Conservation (phyloP, 2,113 vertebrate genomes). For the Psephotus haematonotus region DNA sequence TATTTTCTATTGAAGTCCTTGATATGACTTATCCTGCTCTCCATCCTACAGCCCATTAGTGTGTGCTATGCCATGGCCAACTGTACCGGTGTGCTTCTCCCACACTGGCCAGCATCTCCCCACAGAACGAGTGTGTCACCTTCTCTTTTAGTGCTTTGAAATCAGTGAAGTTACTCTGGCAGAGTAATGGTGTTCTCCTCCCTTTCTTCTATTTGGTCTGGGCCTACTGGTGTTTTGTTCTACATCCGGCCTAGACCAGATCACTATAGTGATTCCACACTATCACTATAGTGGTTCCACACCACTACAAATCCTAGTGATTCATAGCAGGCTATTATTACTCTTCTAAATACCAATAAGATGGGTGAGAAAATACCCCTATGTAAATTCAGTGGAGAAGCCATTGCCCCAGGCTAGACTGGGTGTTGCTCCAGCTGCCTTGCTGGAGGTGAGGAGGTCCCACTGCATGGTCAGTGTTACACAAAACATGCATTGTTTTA, state of each 20-base stretch:
- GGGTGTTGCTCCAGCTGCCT: background rate
- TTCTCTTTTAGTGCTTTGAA: background rate
- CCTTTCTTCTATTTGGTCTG: background rate
- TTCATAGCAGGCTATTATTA: background rate
- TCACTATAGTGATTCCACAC: too few species aligned
- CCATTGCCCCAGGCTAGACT: background rate
- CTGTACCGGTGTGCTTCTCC: background rate
- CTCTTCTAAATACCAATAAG: background rate
- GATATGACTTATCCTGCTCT: accelerated
- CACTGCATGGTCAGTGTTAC: accelerated
- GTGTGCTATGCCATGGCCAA: background rate
- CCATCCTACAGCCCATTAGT: background rate
- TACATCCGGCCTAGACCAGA: background rate
- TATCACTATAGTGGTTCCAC: background rate
- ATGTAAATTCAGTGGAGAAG: background rate
- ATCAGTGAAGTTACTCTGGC: background rate
- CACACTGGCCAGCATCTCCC: background rate
- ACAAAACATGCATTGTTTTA: background rate
- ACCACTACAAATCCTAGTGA: background rate
- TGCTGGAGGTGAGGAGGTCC: background rate
- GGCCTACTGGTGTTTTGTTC: background rate
- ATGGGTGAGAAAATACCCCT: background rate
- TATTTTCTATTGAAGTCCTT: background rate
- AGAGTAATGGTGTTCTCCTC: background rate
- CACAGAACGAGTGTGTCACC: background rate